phyloP scores from a whole-genome alignment of 2,888 invertebrate species.

The Drosophila histrio region DNA sequence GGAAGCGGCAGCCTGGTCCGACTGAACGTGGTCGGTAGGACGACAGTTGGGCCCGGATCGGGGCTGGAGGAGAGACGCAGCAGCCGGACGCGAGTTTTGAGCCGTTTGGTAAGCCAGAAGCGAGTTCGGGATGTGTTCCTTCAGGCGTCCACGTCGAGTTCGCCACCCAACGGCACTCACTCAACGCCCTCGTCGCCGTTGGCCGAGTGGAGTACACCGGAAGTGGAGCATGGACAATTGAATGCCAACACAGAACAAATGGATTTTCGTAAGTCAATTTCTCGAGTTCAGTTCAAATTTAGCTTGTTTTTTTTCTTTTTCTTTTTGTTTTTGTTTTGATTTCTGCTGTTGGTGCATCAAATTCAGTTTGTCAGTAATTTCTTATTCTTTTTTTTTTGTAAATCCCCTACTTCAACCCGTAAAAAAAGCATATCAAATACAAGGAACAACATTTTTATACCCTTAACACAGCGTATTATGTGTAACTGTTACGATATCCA shows the following conservation, averaged over 20 bases:
- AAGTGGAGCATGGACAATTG: constrained; percentile 71
- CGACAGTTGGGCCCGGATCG: constrained; percentile 14
- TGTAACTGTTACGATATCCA: too few relatives aligned
- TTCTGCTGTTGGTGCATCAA: constrained; percentile 48
- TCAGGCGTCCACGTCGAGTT: constrained; percentile 34
- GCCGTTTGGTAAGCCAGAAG: constrained; percentile 80
- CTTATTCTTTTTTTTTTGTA: constrained; percentile 2
- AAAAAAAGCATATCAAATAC: constrained; percentile 11
- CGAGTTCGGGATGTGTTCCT: constrained; percentile 70
- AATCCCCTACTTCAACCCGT: constrained; percentile 4
- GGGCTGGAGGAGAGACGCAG: constrained; percentile 8
- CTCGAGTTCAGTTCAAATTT: constrained; percentile 32
- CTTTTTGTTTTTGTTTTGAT: constrained; percentile 33
- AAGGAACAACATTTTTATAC: constrained; percentile 30
- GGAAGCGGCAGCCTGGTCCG: constrained; percentile 31
- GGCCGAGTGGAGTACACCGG: constrained; percentile 36
- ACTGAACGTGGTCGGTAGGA: constrained; percentile 36
- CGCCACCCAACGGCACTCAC: constrained; percentile 25
- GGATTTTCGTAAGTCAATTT: constrained; percentile 82
- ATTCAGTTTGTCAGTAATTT: constrained; percentile 61
- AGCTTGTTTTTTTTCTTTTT: constrained; percentile 37
- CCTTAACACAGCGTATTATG: too few relatives aligned
- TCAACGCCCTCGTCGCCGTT: constrained; percentile 28
- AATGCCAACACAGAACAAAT: constrained; percentile 74
- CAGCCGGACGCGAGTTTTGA: constrained; percentile 76